These are phyloP conservation scores for Sitta europaea DNA, from an alignment of 2,113 vertebrate species.

Conservation along the genomic window DNA sequence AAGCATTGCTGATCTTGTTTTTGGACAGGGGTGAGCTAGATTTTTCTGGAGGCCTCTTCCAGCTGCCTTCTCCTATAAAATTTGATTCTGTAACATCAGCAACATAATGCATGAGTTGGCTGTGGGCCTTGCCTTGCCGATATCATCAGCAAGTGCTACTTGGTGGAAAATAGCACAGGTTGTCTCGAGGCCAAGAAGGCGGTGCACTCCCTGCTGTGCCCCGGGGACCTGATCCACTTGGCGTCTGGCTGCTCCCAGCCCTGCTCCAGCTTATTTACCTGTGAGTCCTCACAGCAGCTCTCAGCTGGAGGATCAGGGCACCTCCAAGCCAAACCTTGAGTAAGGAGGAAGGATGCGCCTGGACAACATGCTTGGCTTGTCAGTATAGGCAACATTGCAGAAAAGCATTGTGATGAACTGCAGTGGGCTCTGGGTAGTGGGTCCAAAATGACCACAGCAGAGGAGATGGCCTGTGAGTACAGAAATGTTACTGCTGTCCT, in stretches of 20 bases:
- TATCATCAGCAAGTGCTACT: constrained; percentile 38
- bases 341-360: neutral
- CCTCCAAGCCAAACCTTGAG: neutral
- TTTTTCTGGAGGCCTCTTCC: constrained; percentile 32
- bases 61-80: constrained; percentile 56
- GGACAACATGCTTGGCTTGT: neutral
- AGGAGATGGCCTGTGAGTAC: neutral
- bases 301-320: neutral
- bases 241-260: neutral
- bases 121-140: constrained; percentile 16
- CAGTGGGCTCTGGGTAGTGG: no score
- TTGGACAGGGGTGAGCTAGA: constrained; percentile 37
- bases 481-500: neutral
- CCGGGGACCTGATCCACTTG: neutral
- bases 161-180: neutral
- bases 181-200: neutral
- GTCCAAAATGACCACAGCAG: neutral
- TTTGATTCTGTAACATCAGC: constrained; percentile 46
- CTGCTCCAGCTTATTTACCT: neutral
- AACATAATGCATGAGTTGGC: constrained; percentile 54
- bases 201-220: neutral
- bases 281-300: neutral
- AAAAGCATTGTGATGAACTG: neutral
- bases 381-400: neutral
- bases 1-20: constrained; percentile 15